Evolutionary conservation across 2,797 vertebrate genomes (phyloP).

Genomic region (Coreius guichenoti): DNA sequence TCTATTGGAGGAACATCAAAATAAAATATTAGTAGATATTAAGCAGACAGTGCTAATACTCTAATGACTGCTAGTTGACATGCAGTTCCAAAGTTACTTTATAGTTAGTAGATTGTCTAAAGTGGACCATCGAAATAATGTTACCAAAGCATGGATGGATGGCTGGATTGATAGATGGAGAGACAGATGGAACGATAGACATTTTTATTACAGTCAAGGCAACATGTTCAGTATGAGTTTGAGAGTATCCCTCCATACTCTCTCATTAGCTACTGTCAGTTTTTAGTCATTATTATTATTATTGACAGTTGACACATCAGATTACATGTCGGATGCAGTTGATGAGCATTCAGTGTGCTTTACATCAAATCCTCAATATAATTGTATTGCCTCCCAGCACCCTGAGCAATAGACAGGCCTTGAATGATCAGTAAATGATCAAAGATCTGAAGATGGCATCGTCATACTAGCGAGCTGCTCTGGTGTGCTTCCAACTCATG

Average conservation of each 20-base stretch:
- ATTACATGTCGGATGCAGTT: not conserved
- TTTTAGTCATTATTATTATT: not conserved
- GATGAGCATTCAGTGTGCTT: not conserved
- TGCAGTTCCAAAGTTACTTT: not conserved
- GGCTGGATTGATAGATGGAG: not conserved
- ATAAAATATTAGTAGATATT: not conserved
- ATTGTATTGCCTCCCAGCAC: not conserved
- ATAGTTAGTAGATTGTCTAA: not conserved
- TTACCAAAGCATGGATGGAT: not conserved
- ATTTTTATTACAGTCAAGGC: not conserved
- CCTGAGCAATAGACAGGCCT: not conserved
- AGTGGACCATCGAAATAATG: not conserved
- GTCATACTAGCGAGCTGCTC: not conserved
- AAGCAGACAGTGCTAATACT: not conserved
- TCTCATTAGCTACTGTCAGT: not conserved
- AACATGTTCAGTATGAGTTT: not conserved
- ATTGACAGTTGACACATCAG: not conserved
- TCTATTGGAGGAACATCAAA: not conserved
- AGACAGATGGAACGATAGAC: not conserved
- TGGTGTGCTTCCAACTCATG: constrained; percentile 28
- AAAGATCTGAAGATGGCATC: constrained; percentile 25
- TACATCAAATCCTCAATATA: not conserved
- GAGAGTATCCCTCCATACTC: not conserved
- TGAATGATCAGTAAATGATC: constrained; percentile 18
- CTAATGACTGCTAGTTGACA: not conserved